These are phyloP conservation scores for Pachyuromys duprasi DNA, from an alignment of 2,797 vertebrate genomes.

Conservation along the genomic window DNA sequence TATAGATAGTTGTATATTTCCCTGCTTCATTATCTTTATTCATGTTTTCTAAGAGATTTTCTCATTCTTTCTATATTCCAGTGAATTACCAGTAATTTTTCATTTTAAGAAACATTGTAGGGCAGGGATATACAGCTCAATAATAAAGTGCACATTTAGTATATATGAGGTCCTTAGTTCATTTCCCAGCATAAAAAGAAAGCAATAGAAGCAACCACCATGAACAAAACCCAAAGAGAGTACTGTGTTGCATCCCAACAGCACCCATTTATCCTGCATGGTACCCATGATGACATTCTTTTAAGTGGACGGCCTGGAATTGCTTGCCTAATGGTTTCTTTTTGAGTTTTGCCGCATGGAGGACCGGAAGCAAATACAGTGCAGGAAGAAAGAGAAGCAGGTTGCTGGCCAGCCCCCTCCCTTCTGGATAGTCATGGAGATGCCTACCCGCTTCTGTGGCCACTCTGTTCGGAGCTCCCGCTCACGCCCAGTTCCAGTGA, in stretches of 20 bases:
- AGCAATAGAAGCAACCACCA: background rate
- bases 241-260: too few relatives aligned
- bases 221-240: background rate
- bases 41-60: constrained; percentile 1
- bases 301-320: background rate
- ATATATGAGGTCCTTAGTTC: background rate
- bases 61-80: background rate
- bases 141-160: background rate
- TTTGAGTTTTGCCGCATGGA: background rate
- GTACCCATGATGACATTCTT: background rate
- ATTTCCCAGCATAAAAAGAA: background rate
- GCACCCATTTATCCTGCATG: background rate
- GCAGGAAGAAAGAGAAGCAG: background rate
- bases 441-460: background rate
- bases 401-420: background rate
- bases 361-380: background rate
- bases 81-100: background rate
- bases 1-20: background rate
- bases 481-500: background rate
- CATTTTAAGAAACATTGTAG: background rate
- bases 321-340: background rate
- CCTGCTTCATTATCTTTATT: background rate
- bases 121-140: background rate
- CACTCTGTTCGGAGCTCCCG: background rate
- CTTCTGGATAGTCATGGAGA: background rate